A percentile compares a stretch with the other conserved stretches of the same genome.
Evolutionary conservation across 2,888 invertebrate genomes (phyloP).

Genomic region (Caprella mutica): DNA sequence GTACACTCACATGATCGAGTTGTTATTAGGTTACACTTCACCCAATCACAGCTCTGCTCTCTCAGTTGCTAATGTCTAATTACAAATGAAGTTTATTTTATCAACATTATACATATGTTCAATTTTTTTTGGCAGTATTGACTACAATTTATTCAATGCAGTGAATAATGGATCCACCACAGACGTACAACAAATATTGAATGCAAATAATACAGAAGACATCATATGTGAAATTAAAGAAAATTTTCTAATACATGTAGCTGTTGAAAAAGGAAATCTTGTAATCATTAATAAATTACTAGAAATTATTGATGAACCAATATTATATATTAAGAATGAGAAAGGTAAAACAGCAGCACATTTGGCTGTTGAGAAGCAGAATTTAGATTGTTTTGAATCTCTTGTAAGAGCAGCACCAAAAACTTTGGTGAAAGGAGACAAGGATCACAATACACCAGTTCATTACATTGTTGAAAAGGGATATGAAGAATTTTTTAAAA

Average conservation of each 20-base stretch:
- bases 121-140: too few relatives aligned
- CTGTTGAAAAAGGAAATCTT: background rate
- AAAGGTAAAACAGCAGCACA: background rate
- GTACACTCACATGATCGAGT: too few relatives aligned
- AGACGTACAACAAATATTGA: too few relatives aligned
- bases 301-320: background rate
- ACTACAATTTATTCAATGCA: too few relatives aligned
- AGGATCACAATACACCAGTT: background rate
- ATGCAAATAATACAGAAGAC: too few relatives aligned
- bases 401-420: background rate
- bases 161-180: too few relatives aligned
- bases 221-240: background rate
- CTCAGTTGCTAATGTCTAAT: too few relatives aligned
- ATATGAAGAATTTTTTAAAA: too few relatives aligned
- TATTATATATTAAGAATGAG: background rate
- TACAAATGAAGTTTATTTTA: too few relatives aligned
- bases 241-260: background rate
- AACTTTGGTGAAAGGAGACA: background rate
- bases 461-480: slow-evolving; percentile 3
- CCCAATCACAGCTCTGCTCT: too few relatives aligned
- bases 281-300: background rate
- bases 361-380: background rate
- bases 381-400: background rate
- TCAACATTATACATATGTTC: too few relatives aligned
- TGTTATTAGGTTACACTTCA: too few relatives aligned